A percentile compares a stretch with the other conserved stretches of the same genome.
Conservation (phyloP, 30 jellyfish, hydroid and myxozoan genomes). For the Catostylus mosaicus region DNA sequence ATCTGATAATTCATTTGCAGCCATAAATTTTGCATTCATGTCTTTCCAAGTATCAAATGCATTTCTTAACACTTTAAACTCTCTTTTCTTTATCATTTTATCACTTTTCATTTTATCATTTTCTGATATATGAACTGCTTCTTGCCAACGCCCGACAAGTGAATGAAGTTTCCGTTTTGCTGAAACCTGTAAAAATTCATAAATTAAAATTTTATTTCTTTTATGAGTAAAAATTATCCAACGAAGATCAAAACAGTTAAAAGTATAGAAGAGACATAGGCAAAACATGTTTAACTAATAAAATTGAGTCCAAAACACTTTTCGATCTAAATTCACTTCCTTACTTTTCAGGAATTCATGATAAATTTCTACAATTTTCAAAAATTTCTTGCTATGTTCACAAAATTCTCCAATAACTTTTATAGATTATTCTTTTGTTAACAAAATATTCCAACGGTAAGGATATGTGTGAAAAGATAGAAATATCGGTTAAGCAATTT, state of each 20-base stretch:
- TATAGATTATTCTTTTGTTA: no score
- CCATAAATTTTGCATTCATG: neutral
- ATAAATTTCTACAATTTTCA: no score
- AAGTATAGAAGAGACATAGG: neutral
- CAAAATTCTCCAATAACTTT: no score
- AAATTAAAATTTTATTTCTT: no score
- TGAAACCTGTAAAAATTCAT: constrained; percentile 15
- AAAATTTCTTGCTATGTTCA: no score
- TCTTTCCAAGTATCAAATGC: constrained; percentile 30
- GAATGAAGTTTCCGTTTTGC: constrained; percentile 48
- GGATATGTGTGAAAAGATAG: no score
- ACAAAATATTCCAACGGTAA: no score
- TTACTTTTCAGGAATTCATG: no score
- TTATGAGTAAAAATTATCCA: neutral
- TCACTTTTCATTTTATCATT: constrained; percentile 31
- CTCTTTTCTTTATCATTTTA: constrained; percentile 16
- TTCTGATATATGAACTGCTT: constrained; percentile 53
- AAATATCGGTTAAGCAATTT: neutral
- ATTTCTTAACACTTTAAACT: constrained; percentile 6
- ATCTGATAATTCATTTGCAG: constrained; percentile 34
- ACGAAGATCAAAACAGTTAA: neutral
- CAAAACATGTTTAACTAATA: no score
- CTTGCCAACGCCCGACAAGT: constrained; percentile 63
- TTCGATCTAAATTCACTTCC: no score
- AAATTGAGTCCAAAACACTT: no score